Base-by-base conservation (phyloP, 2,113 vertebrate species). In the Lepisosteus osseus region DNA sequence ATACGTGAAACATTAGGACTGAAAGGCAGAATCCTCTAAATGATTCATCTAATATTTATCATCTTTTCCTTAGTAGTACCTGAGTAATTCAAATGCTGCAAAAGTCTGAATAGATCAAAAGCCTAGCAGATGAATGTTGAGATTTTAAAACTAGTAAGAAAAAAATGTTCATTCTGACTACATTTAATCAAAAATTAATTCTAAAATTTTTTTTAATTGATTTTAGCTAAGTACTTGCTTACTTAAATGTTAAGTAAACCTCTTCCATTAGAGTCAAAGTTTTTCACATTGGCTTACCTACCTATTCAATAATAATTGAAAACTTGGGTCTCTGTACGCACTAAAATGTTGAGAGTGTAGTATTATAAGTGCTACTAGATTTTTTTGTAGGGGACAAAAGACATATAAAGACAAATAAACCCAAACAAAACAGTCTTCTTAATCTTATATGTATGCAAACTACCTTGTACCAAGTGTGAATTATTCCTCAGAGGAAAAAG, bases 361-460 rank as follows among this genome's bases (percentile, higher is more conserved):
- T 54, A 29, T 17, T 67, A 54, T 72, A 72, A 72, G 66, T 72
- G 55, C 64, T 67, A 67, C 64, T 89, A 87, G 85, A 6, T 89
- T 84, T 86, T 85, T 83, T 67, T 80, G 82, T 72, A 80, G 78
- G 4, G 78, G 86, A 67, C 67, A 79, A 79, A 79, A 68, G 68
- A 67, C 85, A 72, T 75, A 75, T 73, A 77, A 87, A 87, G 84
- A 90, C 84, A 87, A 87, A 87, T 77, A 80, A 79, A 91, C 87
- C 85, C 82, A 91, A 89, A 90, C 87, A 91, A 92, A 91, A 88
- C 86, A 90, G 87, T 90, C 88, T 88, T 91, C 92, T 89, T 89
- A 92, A 92, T 93, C 91, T 91, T 91, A 88, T 91, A 89, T 89
- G 82, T 92, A 93, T 92, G 90, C 91, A 93, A 93, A 93, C 87